Evolutionary conservation across 2,888 invertebrate species (phyloP), one percentile per base, ranked within the genome.

Genomic region (Tridacna crocea): DNA sequence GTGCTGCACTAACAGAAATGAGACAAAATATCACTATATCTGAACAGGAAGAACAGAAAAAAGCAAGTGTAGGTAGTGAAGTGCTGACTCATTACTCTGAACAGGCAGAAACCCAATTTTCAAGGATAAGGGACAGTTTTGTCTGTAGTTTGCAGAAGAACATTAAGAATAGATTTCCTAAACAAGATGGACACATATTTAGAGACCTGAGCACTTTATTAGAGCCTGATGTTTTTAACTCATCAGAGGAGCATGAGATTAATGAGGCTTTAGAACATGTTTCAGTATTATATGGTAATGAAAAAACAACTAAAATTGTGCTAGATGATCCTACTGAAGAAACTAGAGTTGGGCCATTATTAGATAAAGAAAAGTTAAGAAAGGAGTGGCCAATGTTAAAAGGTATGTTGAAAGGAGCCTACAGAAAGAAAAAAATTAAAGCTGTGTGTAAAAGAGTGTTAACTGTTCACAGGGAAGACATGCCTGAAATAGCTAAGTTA

Each of bases 11-110:
- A 13, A 13, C 51, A 48, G 68, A 58, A 22, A 48, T 6, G 19
- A 19, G 66, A n/a, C 22, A 24, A n/a, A 19, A 36, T 55, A 81
- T 75, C 1, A 70, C 24, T 27, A 19, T 19, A 22, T n/a, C n/a
- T n/a, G n/a, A n/a, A n/a, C n/a, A 80, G 63, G 61, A 46, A 19
- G 46, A 22, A 22, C n/a, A 27, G 48, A 36, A 63, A n/a, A 48
- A 72, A 10, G 75, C 58, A 47, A 27, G 22, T 46, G 1, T 75
- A 0, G 22, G 75, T 17, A 74, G 72, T 36, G 72, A 84, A 47
- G n/a, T 17, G 24, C n/a, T 61, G 24, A 61, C n/a, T 17, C 19
- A 61, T n/a, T 61, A 61, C 63, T n/a, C n/a, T 22, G n/a, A 17
- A n/a, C 19, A 61, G n/a, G 24, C 63, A 17, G 63, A 61, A n/a